Conservation (phyloP, 2,113 vertebrate species). For the Ptyas mucosa region DNA sequence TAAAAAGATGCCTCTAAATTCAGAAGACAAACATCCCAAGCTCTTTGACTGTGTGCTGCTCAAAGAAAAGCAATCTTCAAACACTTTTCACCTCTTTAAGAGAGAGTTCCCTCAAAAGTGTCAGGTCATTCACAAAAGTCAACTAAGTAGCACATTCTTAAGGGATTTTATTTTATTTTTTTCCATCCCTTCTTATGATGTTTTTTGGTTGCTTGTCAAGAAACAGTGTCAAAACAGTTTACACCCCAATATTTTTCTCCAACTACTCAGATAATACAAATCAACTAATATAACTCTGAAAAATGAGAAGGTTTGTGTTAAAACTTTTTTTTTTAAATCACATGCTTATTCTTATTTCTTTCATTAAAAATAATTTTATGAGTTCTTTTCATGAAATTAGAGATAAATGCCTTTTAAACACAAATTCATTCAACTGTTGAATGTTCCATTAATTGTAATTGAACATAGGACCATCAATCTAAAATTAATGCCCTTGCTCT, state of each 20-base stretch:
- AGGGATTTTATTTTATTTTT: background rate
- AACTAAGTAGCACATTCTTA: conserved; percentile 57
- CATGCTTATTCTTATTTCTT: background rate
- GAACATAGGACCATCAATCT: background rate
- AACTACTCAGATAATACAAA: background rate
- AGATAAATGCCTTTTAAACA: background rate
- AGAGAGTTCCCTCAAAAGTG: conserved; percentile 61
- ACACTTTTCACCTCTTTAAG: conserved; percentile 82
- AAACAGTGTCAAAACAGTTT: background rate
- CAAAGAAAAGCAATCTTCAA: background rate
- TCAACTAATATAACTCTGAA: background rate
- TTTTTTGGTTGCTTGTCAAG: background rate
- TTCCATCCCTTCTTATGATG: background rate
- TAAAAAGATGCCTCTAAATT: background rate
- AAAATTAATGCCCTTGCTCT: background rate
- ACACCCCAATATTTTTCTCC: background rate
- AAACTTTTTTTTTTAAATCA: background rate
- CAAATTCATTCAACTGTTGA: background rate
- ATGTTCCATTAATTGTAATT: background rate
- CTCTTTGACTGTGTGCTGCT: background rate
- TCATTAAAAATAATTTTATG: background rate
- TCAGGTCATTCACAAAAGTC: conserved; percentile 56
- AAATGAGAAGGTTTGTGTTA: background rate
- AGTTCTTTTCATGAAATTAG: background rate
- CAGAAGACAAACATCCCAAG: background rate